Conservation (phyloP, 2,113 vertebrate genomes). For the Actenoides hombroni region DNA sequence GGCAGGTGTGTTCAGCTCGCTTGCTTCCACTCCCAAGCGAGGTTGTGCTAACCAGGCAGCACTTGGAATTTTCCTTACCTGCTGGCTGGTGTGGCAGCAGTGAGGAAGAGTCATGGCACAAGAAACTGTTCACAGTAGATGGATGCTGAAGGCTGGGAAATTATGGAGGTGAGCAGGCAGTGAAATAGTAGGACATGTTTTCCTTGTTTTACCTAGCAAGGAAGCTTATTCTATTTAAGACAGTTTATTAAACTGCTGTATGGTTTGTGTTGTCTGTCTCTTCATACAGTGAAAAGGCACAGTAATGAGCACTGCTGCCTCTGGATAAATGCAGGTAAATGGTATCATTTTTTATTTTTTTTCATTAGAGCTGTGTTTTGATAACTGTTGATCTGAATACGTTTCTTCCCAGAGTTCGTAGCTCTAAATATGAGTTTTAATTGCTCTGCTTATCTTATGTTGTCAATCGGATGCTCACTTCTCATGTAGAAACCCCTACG, state of each 20-base stretch:
- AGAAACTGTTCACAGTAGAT: not conserved
- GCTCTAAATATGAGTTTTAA: not conserved
- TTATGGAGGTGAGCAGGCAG: not conserved
- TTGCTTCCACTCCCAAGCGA: not conserved
- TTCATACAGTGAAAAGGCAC: not conserved
- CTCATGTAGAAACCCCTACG: rapidly evolving
- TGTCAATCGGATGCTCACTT: rapidly evolving
- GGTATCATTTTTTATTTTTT: not conserved
- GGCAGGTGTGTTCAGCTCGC: not conserved
- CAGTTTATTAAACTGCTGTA: not conserved
- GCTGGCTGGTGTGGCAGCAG: not conserved
- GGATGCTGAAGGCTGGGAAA: not conserved
- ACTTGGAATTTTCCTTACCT: not conserved
- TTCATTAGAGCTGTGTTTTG: not conserved
- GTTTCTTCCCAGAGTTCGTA: not conserved
- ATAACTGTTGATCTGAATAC: not conserved
- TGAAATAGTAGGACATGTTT: not conserved
- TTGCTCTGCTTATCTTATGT: not conserved
- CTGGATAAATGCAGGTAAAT: not conserved
- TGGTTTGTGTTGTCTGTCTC: not conserved
- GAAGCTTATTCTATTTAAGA: not conserved
- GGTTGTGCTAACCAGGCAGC: slow-evolving; percentile 7
- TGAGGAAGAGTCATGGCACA: not conserved
- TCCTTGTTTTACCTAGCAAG: not conserved
- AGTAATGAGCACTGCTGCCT: not conserved